Percentiles rank a stretch among this genome's conserved stretches.
phyloP scores from a whole-genome alignment of 2,888 invertebrate species.

The Caenorhabditis wallacei region DNA sequence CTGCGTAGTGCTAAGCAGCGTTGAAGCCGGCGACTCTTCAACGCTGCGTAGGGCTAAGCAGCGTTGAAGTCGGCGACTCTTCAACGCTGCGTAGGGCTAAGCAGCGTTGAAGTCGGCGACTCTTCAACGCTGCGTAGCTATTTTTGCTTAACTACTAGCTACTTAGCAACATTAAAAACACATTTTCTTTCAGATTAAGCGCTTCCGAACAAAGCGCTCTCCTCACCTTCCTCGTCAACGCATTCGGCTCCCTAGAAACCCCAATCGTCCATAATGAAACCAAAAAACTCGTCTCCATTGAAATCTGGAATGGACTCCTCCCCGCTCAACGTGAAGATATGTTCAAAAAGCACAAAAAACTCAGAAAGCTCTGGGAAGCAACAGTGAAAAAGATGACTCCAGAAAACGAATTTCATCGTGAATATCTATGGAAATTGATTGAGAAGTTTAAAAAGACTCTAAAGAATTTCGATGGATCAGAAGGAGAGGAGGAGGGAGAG shows the following conservation, averaged over 20 bases:
- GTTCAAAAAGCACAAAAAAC: conserved; percentile 88
- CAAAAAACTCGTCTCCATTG: conserved; percentile 92
- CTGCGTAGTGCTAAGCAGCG: too few species aligned
- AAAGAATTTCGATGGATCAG: conserved; percentile 84
- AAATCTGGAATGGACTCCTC: conserved; percentile 93
- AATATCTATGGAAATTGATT: conserved; percentile 91
- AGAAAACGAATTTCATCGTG: conserved; percentile 84
- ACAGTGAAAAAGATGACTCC: conserved; percentile 49
- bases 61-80: too few species aligned
- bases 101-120: too few species aligned
- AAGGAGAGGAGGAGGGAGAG: conserved; percentile 72
- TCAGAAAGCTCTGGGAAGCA: conserved; percentile 68
- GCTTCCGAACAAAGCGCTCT: conserved; percentile 90
- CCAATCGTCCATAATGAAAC: conserved; percentile 94
- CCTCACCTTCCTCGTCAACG: conserved; percentile 94
- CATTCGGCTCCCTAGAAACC: conserved; percentile 98
- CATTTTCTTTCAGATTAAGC: conserved; percentile 1
- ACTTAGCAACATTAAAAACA: too few species aligned
- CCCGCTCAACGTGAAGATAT: conserved; percentile 90
- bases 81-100: too few species aligned
- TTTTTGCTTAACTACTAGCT: too few species aligned
- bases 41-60: too few species aligned
- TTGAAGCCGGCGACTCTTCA: too few species aligned
- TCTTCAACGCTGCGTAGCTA: too few species aligned
- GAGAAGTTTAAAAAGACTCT: conserved; percentile 91